phyloP scores from a whole-genome alignment of 2,113 vertebrate genomes.

The Cebidichthys violaceus region DNA sequence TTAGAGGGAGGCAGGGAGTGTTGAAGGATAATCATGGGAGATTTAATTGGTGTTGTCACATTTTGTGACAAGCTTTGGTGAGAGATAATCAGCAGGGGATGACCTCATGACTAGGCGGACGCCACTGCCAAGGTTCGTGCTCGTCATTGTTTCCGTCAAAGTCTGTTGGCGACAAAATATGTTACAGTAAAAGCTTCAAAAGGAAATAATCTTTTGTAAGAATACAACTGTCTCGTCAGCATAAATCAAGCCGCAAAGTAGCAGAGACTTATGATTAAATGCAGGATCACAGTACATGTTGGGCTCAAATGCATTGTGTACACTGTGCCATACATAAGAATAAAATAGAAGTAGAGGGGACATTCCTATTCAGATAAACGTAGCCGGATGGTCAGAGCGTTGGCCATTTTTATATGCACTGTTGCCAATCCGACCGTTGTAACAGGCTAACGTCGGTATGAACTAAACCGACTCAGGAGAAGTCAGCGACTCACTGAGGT shows the following conservation, averaged over 20 bases:
- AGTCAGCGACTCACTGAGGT: too few species aligned
- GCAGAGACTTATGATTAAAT: not conserved
- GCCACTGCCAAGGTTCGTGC: not conserved
- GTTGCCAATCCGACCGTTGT: not conserved
- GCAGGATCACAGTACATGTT: not conserved
- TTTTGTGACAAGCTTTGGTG: conserved; percentile 32
- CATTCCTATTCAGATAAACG: too few species aligned
- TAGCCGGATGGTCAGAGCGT: too few species aligned
- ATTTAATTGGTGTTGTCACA: conserved; percentile 46
- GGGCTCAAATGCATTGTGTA: not conserved
- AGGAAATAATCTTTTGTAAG: not conserved
- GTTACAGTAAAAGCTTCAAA: not conserved
- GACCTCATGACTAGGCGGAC: conserved; percentile 7
- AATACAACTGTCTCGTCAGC: not conserved
- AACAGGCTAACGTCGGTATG: too few species aligned
- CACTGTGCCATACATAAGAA: too few species aligned
- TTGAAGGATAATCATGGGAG: conserved; percentile 12
- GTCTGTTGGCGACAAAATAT: not conserved
- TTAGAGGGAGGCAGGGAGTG: not conserved
- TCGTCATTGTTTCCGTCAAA: not conserved
- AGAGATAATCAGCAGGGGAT: conserved; percentile 38
- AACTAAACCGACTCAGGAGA: too few species aligned
- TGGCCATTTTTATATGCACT: too few species aligned
- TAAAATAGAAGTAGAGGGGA: too few species aligned
- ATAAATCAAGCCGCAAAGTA: not conserved